A percentile compares a stretch with the other conserved stretches of the same genome.
These are phyloP conservation scores for Todiramphus chloris DNA, from an alignment of 2,113 vertebrate species.

Conservation along the genomic window DNA sequence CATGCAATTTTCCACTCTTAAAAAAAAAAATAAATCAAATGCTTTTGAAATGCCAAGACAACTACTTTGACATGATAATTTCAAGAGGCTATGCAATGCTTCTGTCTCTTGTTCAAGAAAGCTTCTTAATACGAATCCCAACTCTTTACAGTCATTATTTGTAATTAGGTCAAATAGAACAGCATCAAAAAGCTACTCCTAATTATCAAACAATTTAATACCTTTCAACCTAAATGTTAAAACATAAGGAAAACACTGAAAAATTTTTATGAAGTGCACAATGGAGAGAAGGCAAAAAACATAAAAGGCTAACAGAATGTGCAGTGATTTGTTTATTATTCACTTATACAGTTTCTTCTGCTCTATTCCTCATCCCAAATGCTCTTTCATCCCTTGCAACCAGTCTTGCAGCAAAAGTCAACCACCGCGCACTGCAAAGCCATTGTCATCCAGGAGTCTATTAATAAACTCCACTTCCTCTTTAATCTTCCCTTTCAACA, in stretches of 20 bases:
- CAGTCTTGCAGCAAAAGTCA: not conserved
- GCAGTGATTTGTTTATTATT: not conserved
- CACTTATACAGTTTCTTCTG: not conserved
- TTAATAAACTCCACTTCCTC: slow-evolving; percentile 43
- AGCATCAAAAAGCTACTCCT: not conserved
- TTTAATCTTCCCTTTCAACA: slow-evolving; percentile 24
- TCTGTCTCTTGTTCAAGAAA: not conserved
- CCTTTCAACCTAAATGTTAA: not conserved
- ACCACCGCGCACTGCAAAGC: not conserved
- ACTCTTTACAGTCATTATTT: not conserved
- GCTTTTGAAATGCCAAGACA: not conserved
- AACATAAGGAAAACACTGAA: rapidly evolving
- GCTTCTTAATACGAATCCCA: not conserved
- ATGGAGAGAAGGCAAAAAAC: not conserved
- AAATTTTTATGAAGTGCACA: not conserved
- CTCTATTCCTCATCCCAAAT: slow-evolving; percentile 3
- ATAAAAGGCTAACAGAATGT: not conserved
- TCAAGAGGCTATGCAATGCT: not conserved
- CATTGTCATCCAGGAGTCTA: not conserved
- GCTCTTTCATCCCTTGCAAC: not conserved
- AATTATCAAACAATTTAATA: not conserved
- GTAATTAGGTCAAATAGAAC: not conserved
- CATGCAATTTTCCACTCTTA: not conserved
- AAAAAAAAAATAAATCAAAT: not conserved
- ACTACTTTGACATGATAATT: not conserved